phyloP scores from a whole-genome alignment of 2,113 vertebrate genomes.

The Procavia capensis region DNA sequence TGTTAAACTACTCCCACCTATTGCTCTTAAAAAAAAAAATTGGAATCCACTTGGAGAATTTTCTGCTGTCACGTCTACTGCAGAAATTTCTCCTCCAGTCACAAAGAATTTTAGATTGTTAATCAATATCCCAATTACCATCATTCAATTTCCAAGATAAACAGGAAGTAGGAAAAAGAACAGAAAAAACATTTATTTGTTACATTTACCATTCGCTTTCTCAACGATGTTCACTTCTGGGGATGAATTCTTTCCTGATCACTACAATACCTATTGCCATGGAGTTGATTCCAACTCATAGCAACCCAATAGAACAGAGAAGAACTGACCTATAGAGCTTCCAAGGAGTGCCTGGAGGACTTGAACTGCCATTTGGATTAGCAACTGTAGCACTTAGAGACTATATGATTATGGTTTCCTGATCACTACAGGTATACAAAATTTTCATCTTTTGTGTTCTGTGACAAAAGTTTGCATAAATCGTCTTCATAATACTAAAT shows the following conservation, averaged over 20 bases:
- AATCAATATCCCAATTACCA: not conserved
- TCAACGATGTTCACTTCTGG: accelerated
- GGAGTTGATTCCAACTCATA: too few species aligned
- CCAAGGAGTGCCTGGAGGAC: too few species aligned
- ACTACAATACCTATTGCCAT: too few species aligned
- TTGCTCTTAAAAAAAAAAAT: too few species aligned
- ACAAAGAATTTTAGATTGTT: not conserved
- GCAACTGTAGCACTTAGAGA: too few species aligned
- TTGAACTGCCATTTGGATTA: too few species aligned
- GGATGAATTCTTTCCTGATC: not conserved
- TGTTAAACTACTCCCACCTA: too few species aligned
- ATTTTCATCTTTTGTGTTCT: not conserved
- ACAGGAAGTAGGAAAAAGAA: not conserved
- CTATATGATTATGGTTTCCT: too few species aligned
- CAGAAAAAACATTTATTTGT: accelerated
- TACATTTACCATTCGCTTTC: accelerated
- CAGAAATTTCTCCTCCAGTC: not conserved
- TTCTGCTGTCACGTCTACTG: accelerated
- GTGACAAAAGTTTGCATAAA: accelerated
- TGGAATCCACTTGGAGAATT: not conserved
- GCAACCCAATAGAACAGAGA: too few species aligned
- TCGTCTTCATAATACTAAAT: accelerated
- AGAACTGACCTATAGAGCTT: too few species aligned
- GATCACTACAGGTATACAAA: not conserved
- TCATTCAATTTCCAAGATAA: not conserved